A percentile compares a stretch with the other conserved stretches of the same genome.
phyloP scores from a whole-genome alignment of 2,888 invertebrate genomes.

The Aradus depressus region DNA sequence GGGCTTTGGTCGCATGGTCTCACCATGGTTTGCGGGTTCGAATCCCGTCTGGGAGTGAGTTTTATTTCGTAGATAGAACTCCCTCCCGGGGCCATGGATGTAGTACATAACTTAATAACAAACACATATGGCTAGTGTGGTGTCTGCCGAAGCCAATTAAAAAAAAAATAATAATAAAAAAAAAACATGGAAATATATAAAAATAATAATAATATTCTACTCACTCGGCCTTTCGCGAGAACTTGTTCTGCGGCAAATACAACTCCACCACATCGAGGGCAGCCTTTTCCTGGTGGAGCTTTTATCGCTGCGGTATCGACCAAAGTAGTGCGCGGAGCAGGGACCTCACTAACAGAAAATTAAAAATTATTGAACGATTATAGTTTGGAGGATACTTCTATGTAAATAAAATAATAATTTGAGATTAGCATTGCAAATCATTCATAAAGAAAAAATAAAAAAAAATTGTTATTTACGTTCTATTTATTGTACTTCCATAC shows the following conservation, averaged over 20 bases:
- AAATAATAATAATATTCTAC: slow-evolving; percentile 18
- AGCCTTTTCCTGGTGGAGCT: slow-evolving; percentile 76
- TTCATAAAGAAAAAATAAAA: too few relatives aligned
- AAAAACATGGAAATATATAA: neutral
- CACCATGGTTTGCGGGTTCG: too few relatives aligned
- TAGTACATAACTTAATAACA: neutral
- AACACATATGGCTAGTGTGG: neutral
- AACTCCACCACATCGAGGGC: slow-evolving; percentile 79
- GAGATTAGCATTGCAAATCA: too few relatives aligned
- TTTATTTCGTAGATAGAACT: too few relatives aligned
- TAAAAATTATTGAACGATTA: neutral
- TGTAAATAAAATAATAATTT: too few relatives aligned
- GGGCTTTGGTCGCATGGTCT: too few relatives aligned
- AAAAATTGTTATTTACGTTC: too few relatives aligned
- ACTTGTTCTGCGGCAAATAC: slow-evolving; percentile 92
- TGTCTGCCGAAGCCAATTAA: neutral
- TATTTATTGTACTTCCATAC: too few relatives aligned
- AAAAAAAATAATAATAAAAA: neutral
- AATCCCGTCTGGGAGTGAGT: too few relatives aligned
- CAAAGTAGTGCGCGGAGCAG: slow-evolving; percentile 41
- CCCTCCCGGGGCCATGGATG: too few relatives aligned
- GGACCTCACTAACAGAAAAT: slow-evolving; percentile 29
- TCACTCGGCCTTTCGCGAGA: slow-evolving; percentile 65
- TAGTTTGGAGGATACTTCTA: too few relatives aligned
- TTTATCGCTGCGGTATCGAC: slow-evolving; percentile 68